Evolutionary conservation across 2,888 invertebrate genomes (phyloP).

Genomic region (Rutpela maculata): DNA sequence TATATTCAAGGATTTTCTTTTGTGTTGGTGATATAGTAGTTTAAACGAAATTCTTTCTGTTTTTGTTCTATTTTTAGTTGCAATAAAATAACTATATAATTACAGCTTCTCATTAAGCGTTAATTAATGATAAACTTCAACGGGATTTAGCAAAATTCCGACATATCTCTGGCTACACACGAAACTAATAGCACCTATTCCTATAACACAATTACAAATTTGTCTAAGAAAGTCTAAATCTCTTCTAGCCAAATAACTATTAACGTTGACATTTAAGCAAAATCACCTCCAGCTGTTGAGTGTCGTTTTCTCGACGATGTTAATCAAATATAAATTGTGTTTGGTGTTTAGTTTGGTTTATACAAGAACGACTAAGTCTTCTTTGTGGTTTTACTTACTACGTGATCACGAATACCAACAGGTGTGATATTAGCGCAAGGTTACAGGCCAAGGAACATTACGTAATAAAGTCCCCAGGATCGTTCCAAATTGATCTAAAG

Average conservation of each 20-base stretch:
- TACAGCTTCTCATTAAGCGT: background rate
- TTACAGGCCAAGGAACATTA: background rate
- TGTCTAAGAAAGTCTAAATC: background rate
- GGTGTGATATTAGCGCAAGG: background rate
- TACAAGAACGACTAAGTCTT: background rate
- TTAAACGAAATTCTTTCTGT: too few species aligned
- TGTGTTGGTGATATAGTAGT: too few species aligned
- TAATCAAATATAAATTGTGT: slow-evolving; percentile 2
- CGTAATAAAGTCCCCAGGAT: background rate
- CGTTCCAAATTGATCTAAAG: background rate
- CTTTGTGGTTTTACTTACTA: slow-evolving; percentile 3
- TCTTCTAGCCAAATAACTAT: slow-evolving; percentile 2
- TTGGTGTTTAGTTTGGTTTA: background rate
- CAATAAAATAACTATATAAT: background rate
- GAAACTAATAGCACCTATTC: background rate
- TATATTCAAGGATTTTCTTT: too few species aligned
- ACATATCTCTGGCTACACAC: background rate
- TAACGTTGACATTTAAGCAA: slow-evolving; percentile 3
- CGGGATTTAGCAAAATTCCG: background rate
- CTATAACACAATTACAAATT: background rate
- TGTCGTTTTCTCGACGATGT: background rate
- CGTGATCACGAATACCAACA: background rate
- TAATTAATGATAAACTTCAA: background rate
- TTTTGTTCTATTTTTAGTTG: background rate
- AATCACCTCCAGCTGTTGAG: background rate